Base-by-base conservation (phyloP, 2,888 invertebrate species). In the Callosobruchus maculatus region DNA sequence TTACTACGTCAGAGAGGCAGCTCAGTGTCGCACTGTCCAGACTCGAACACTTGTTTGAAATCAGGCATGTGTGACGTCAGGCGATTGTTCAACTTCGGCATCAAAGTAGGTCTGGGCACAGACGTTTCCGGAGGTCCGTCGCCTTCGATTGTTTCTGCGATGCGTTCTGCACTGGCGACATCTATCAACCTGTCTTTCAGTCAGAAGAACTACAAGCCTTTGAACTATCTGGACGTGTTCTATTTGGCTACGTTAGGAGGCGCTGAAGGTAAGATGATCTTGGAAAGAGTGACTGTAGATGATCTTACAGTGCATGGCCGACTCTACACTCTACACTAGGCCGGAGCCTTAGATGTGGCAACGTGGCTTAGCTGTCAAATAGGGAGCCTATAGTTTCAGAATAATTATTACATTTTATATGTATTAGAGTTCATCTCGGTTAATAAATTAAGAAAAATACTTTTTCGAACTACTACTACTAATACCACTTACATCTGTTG, bases 171-270 rank as follows among this genome's bases (percentile, higher is more conserved):
- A 0, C 88, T 97, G 82, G 91, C 92, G 79, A 92, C 93, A 0
- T 96, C 97, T 0, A 92, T 91, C 75, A 90, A 92, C 80, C 81
- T 95, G 21, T 90, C 92, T 66, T 89, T 90, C 76, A 88, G 89
- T 70, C 86, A 88, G 4, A 74, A 78, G 66, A 74, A 81, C 72
- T 81, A 83, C 73, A 72, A 85, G 68, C 90, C 92, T 0, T 83
- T 96, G 0, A 90, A 90, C 77, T 95, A 93, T 87, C 90, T 89
- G 76, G 94, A 97, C 79, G 95, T 91, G 0, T 93, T 97, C 84
- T 93, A 93, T 85, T 88, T 97, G 80, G 96, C 96, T 20, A 97
- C 97, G 0, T 86, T 96, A 72, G 96, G 97, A 21, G 96, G 97
- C 5, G 96, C 96, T 75, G 90, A 89, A 89, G 93, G 94, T 93